Conservation (phyloP, 2,113 vertebrate genomes). For the Planiliza haematocheilus region DNA sequence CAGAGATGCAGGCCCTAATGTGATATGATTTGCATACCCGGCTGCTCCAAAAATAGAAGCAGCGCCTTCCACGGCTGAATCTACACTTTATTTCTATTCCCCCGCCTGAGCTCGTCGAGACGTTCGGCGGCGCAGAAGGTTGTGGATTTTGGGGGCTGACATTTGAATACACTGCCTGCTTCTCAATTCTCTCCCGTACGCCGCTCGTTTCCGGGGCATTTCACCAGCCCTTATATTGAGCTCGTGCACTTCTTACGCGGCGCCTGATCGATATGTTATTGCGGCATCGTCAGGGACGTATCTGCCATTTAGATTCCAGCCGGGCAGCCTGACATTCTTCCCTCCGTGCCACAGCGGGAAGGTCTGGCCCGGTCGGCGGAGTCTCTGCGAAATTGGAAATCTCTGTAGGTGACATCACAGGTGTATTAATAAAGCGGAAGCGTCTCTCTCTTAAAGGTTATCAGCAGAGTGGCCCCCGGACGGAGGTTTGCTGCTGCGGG, state of each 20-base stretch:
- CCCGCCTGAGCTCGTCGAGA: conserved; percentile 14
- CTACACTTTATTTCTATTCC: conserved; percentile 49
- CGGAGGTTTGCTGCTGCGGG: conserved; percentile 38
- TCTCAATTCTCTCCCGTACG: conserved; percentile 56
- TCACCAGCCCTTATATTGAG: conserved; percentile 69
- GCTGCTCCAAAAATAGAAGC: conserved; percentile 32
- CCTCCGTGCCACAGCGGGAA: neutral
- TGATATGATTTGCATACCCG: conserved; percentile 45
- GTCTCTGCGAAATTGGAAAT: conserved; percentile 50
- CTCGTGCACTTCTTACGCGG: conserved; percentile 63
- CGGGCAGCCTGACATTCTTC: conserved; percentile 44
- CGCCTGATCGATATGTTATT: conserved; percentile 79
- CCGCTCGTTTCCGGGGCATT: conserved; percentile 49
- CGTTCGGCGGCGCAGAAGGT: conserved; percentile 54
- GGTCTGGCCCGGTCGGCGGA: neutral
- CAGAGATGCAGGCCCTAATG: conserved; percentile 29
- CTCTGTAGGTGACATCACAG: conserved; percentile 50
- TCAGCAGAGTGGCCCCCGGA: conserved; percentile 42
- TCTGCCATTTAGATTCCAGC: conserved; percentile 72
- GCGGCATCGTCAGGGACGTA: conserved; percentile 73
- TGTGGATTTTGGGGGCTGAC: conserved; percentile 68
- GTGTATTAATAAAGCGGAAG: conserved; percentile 54
- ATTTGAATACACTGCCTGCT: conserved; percentile 74
- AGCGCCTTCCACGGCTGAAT: neutral
- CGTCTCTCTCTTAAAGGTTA: conserved; percentile 60